Base-by-base conservation (phyloP, 2,888 invertebrate species). In the Hydraecia micacea region DNA sequence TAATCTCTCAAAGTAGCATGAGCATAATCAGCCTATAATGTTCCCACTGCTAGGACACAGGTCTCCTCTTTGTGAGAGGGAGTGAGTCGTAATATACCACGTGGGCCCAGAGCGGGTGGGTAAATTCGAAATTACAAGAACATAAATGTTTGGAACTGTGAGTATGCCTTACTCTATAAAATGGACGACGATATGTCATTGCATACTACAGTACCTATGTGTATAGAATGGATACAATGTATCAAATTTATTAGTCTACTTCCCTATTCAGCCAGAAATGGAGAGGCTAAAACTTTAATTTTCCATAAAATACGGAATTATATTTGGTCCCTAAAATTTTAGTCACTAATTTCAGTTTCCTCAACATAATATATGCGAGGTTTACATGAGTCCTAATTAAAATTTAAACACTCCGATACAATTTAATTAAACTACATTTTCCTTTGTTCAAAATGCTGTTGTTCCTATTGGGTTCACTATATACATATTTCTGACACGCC, bases 341-440 rank as follows among this genome's bases (percentile, higher is more conserved):
- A 36, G 36, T n/a, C 55, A 15, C 15, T 52, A n/a, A 66, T 69
- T n/a, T 60, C 6, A 78, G 32, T 63, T 71, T 63, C 36, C 71
- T 36, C 32, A 73, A 49, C 78, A n/a, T n/a, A n/a, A n/a, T n/a
- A 58, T 28, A 65, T 73, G 80, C 49, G 58, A 36, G 69, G 55
- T 75, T 75, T 62, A 46, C 28, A 39, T 21, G n/a, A 39, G 39
- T 32, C 49, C 58, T 75, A 81, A 81, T 81, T 80, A 69, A 63
- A 63, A 68, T 80, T 58, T 69, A 32, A 81, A 55, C 25, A 42
- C 52, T 67, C 13, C 25, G 60, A 73, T 25, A 67, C 32, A 65
- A 75, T 75, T 58, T 77, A 77, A 63, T 63, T 25, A 18, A 73
- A 62, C 42, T 32, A 32, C 5, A 18, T 9, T n/a, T 52, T 32